phyloP scores from a whole-genome alignment of 2,888 invertebrate genomes.

The Hemistola chrysoprasaria region DNA sequence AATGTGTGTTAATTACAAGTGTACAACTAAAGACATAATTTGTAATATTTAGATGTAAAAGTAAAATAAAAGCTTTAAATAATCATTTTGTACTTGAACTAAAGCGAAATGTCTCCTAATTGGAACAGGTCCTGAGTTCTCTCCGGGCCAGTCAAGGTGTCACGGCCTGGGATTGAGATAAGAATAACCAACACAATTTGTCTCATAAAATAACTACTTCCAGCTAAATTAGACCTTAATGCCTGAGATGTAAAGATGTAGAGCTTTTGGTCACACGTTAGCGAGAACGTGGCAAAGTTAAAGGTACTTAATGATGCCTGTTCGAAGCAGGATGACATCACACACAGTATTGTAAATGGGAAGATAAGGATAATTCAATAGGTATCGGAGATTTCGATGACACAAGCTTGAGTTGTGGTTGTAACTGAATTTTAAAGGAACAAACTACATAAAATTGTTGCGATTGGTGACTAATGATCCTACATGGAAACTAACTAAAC shows the following conservation, averaged over 20 bases:
- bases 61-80: too few species aligned
- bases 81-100: too few species aligned
- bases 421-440: not conserved
- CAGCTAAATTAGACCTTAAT: constrained; percentile 28
- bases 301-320: constrained; percentile 66
- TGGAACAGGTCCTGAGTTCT: constrained; percentile 36
- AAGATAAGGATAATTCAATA: constrained; percentile 61
- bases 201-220: not conserved
- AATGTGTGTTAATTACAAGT: too few species aligned
- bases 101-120: constrained; percentile 15
- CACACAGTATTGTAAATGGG: constrained; percentile 59
- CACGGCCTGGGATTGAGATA: constrained; percentile 60
- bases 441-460: not conserved
- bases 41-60: too few species aligned
- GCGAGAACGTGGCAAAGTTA: constrained; percentile 34
- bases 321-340: constrained; percentile 58
- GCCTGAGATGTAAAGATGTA: too few species aligned
- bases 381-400: constrained; percentile 53
- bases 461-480: too few species aligned
- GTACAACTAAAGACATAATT: too few species aligned
- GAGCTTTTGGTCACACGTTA: too few species aligned
- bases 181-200: constrained; percentile 34
- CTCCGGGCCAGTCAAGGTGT: constrained; percentile 54
- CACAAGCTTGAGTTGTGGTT: constrained; percentile 44
- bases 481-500: too few species aligned